Evolutionary conservation across 2,888 invertebrate species (phyloP).

Genomic region (Yponomeuta cagnagella): DNA sequence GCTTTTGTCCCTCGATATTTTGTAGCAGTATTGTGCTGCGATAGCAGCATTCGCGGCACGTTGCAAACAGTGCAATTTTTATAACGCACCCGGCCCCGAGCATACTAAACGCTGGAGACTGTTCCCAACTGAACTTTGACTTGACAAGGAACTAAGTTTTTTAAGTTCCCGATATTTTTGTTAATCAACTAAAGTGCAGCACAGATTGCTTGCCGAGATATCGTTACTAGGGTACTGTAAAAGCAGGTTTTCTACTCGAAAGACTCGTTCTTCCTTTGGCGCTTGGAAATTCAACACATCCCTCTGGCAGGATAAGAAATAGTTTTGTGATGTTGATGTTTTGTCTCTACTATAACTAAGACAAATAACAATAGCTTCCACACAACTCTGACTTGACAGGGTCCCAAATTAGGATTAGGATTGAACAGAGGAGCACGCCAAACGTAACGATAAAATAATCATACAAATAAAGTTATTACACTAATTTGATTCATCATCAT

Average conservation of each 20-base stretch:
- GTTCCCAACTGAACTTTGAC: not conserved
- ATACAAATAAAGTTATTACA: too few relatives aligned
- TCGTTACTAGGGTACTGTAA: not conserved
- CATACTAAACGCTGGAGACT: not conserved
- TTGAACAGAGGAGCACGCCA: too few relatives aligned
- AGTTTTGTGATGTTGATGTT: too few relatives aligned
- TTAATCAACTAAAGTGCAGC: conserved; percentile 8
- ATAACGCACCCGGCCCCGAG: conserved; percentile 30
- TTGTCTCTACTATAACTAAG: too few relatives aligned
- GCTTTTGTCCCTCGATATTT: not conserved
- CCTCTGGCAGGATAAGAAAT: too few relatives aligned
- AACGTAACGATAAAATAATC: too few relatives aligned
- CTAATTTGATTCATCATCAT: too few relatives aligned
- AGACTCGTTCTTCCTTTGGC: too few relatives aligned
- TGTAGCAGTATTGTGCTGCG: not conserved
- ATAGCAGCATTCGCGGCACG: conserved; percentile 34
- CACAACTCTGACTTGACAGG: too few relatives aligned
- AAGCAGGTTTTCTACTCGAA: not conserved
- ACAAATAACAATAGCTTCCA: too few relatives aligned
- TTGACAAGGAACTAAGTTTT: not conserved
- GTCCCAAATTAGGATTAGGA: too few relatives aligned
- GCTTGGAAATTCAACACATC: too few relatives aligned
- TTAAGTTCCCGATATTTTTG: conserved; percentile 1
- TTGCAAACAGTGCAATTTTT: conserved; percentile 48
- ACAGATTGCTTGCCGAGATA: conserved; percentile 4